Evolutionary conservation across 2,888 invertebrate species (phyloP).

Genomic region (Nasonovia ribisnigri): DNA sequence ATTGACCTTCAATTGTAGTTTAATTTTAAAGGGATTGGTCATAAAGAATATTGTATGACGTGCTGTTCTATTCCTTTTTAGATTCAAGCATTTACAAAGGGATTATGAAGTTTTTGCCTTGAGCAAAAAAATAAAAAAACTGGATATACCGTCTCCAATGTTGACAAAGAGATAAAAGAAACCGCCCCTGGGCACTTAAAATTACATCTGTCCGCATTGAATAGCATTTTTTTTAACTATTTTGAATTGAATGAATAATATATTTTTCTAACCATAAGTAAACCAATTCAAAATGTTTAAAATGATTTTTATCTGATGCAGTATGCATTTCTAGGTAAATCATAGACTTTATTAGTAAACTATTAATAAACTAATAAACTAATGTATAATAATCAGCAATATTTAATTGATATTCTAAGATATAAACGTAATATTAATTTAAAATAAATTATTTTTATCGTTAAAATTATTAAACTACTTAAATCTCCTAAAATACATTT

Average conservation of each 20-base stretch:
- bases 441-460: neutral
- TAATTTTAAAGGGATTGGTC: neutral
- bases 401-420: neutral
- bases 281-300: neutral
- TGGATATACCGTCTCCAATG: neutral
- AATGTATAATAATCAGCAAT: neutral
- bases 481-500: neutral
- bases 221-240: neutral
- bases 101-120: slow-evolving; percentile 3
- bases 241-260: neutral
- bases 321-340: neutral
- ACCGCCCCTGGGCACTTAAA: neutral
- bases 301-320: neutral
- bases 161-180: slow-evolving; percentile 35
- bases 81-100: neutral
- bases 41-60: neutral
- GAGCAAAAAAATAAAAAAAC: slow-evolving; percentile 22
- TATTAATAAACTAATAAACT: neutral
- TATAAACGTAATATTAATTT: neutral
- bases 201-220: neutral
- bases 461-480: neutral
- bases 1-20: neutral
- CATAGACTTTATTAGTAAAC: neutral
- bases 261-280: neutral
- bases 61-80: slow-evolving; percentile 7